Evolutionary conservation across 2,113 vertebrate genomes (phyloP).

Genomic region (Beaufortia kweichowensis): DNA sequence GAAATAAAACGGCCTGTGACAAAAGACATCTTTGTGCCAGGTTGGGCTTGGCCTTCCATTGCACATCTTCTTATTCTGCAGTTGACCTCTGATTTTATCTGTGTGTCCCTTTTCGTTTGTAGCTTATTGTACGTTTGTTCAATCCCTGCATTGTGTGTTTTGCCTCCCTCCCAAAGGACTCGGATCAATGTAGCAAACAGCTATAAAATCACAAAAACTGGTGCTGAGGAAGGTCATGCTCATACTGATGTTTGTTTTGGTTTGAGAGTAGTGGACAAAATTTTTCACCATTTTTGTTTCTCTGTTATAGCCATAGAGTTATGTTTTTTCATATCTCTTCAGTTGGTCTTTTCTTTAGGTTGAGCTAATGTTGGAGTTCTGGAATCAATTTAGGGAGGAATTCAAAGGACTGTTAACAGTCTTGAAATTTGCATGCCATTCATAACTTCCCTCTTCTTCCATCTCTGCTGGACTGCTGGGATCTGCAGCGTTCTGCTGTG

Average conservation of each 20-base stretch:
- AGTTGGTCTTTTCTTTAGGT: slow-evolving; percentile 52
- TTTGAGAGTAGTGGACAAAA: neutral
- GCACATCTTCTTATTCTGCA: slow-evolving; percentile 27
- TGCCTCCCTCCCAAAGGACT: neutral
- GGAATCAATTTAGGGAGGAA: slow-evolving; percentile 74
- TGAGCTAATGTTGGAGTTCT: slow-evolving; percentile 62
- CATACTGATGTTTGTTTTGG: neutral
- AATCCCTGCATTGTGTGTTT: slow-evolving; percentile 19
- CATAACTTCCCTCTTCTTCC: slow-evolving; percentile 28
- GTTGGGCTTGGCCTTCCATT: slow-evolving; percentile 31
- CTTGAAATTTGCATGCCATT: slow-evolving; percentile 37
- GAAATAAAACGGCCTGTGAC: slow-evolving; percentile 38
- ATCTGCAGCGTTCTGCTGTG: neutral
- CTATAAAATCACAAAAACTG: slow-evolving; percentile 6
- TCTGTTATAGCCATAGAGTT: neutral
- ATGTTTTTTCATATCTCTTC: neutral
- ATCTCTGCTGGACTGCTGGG: neutral
- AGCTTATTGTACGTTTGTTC: slow-evolving; percentile 22
- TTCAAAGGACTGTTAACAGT: slow-evolving; percentile 46
- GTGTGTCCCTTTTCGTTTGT: slow-evolving; percentile 17
- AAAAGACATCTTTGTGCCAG: slow-evolving; percentile 53
- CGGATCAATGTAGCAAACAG: neutral
- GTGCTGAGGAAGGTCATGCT: neutral
- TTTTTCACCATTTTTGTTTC: neutral
- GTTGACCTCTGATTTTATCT: slow-evolving; percentile 41